Base-by-base conservation (phyloP, 2,113 vertebrate genomes). In the Scolopax mira region DNA sequence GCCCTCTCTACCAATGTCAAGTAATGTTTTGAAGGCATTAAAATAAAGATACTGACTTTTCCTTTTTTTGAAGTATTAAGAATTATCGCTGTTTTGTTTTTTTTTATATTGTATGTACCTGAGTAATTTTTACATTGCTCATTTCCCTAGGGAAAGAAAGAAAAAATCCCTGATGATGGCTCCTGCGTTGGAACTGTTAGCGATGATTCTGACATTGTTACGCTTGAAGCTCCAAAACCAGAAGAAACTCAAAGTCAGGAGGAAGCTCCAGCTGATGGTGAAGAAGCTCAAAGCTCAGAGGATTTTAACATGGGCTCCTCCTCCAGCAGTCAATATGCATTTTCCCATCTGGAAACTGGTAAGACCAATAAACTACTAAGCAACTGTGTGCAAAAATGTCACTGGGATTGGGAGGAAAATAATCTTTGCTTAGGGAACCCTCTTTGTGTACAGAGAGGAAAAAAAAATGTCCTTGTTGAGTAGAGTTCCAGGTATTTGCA, bases 171-270 rank as follows among this genome's bases (percentile, higher is more conserved):
- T 54, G 98, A 98, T 67, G 98, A 98, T 79, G 97, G 84, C 13
- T 96, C 97, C 46, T 97, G 96, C 15, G 41, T 99, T 90, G 98
- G 98, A 94, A 96, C 99, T 72, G 94, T 97, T 95, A 99, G 99
- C 1, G 99, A 99, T 83, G 99, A 99, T 96, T 99, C 99, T 10
- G 99, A 99, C 96, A 99, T 99, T 51, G 97, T 99, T 95, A 99
- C 98, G 13, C 98, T 99, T 44, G 98, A 98, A 71, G 98, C 98
- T 73, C 94, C 98, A 30, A 98, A 97, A 93, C 97, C 98, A 78
- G 98, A 98, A 93, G 98, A 98, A 96, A 84, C 91, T 60, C 98
- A 95, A 30, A 96, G 66, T 82, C 97, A 97, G 72, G 98, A 98
- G 58, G 98, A 98, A 90, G 94, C 93, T 31, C 62, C 83, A 49